phyloP scores from a whole-genome alignment of 2,888 invertebrate species.

The Melinaea marsaeus region DNA sequence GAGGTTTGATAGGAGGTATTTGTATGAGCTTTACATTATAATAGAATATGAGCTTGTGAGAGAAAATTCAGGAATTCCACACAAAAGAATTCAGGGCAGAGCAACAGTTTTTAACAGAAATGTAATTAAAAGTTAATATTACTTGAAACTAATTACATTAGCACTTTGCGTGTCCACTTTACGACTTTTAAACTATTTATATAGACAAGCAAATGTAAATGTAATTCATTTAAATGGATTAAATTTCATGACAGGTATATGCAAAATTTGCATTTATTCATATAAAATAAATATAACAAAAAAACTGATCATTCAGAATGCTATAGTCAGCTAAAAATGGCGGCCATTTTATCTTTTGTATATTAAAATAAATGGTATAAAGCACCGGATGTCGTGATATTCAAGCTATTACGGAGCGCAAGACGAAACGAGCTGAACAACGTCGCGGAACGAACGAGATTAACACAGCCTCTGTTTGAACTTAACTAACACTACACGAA shows the following conservation, averaged over 20 bases:
- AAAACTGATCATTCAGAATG: too few relatives aligned
- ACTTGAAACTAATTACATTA: conserved; percentile 12
- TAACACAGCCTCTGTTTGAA: conserved; percentile 34
- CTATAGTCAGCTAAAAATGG: too few relatives aligned
- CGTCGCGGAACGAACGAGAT: conserved; percentile 60
- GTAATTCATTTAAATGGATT: neutral
- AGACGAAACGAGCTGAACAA: conserved; percentile 43
- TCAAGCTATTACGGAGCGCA: conserved; percentile 49
- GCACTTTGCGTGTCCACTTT: conserved; percentile 24
- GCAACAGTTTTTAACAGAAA: too few relatives aligned
- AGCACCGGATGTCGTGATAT: conserved; percentile 65
- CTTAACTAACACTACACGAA: conserved; percentile 17
- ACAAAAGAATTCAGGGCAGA: too few relatives aligned
- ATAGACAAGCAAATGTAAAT: neutral
- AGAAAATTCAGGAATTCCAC: too few relatives aligned
- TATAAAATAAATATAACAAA: too few relatives aligned
- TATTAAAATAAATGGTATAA: conserved; percentile 42
- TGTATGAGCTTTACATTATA: too few relatives aligned
- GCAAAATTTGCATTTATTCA: too few relatives aligned
- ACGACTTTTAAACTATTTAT: conserved; percentile 14
- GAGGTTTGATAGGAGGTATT: too few relatives aligned
- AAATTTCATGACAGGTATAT: too few relatives aligned
- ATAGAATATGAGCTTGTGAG: too few relatives aligned
- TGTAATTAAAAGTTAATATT: too few relatives aligned
- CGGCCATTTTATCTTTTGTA: conserved; percentile 15